These are phyloP conservation scores for Bufo gargarizans DNA, from an alignment of 2,113 vertebrate species.

Conservation along the genomic window DNA sequence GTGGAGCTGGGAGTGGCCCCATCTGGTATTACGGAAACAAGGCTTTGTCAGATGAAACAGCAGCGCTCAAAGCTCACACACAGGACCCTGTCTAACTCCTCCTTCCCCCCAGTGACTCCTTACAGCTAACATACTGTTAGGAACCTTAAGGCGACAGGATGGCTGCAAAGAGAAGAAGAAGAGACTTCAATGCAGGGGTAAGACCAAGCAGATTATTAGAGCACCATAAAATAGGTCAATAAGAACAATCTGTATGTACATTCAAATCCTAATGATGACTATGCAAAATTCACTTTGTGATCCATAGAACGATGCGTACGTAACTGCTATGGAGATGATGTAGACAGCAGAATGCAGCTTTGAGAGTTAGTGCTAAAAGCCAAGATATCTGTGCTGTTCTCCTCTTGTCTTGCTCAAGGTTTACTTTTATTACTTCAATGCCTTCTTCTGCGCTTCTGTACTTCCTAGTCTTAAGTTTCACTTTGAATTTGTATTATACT, in stretches of 20 bases:
- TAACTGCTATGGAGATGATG: neutral
- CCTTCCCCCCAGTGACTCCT: neutral
- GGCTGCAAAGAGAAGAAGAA: slow-evolving; percentile 23
- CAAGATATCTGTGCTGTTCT: neutral
- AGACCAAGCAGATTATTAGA: neutral
- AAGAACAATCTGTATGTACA: neutral
- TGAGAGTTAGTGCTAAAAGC: neutral
- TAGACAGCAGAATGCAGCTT: neutral
- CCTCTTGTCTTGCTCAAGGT: neutral
- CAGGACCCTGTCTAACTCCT: neutral
- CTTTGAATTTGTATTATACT: too few species aligned
- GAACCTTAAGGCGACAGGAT: neutral
- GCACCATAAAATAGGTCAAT: neutral
- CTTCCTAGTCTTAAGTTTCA: neutral
- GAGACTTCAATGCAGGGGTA: slow-evolving; percentile 3
- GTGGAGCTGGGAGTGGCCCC: neutral
- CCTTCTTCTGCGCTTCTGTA: neutral
- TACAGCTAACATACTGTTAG: neutral
- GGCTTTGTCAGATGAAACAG: neutral
- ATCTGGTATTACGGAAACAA: neutral
- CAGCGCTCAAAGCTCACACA: neutral
- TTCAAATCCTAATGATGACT: neutral
- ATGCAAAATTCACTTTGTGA: neutral
- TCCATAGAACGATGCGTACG: neutral
- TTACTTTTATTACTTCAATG: neutral